Evolutionary conservation across 1,140 invertebrate species (phyloP).

Genomic region (Tetraneura akinire): DNA sequence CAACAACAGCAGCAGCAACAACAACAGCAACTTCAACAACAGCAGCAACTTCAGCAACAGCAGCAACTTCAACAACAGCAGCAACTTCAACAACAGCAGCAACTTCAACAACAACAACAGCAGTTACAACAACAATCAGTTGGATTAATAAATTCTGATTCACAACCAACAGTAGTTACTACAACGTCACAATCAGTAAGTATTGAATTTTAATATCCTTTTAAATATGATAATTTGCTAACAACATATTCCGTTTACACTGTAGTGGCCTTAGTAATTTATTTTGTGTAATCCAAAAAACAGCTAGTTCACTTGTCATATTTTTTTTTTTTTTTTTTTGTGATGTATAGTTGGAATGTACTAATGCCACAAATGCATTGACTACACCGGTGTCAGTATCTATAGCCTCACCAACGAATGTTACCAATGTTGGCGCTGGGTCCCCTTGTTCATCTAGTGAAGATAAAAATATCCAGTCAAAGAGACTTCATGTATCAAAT

Average conservation of each 20-base stretch:
- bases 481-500: constrained; percentile 93
- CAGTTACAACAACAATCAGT: constrained; percentile 4
- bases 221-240: constrained; percentile 20
- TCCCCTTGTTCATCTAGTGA: constrained; percentile 55
- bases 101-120: neutral
- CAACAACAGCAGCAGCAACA: constrained; percentile 27
- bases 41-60: neutral
- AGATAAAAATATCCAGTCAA: constrained; percentile 70
- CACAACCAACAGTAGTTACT: constrained; percentile 24
- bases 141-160: constrained; percentile 23
- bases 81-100: neutral
- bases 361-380: constrained; percentile 53
- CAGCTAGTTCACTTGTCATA: constrained; percentile 55
- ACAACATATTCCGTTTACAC: constrained; percentile 28
- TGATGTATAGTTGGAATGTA: constrained; percentile 55
- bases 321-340: constrained; percentile 51
- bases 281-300: constrained; percentile 54
- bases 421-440: constrained; percentile 55
- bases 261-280: constrained; percentile 54
- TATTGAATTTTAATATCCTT: neutral
- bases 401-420: constrained; percentile 52
- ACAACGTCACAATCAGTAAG: constrained; percentile 32
- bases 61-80: neutral
- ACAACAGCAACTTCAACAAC: neutral
- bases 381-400: constrained; percentile 54